Evolutionary conservation across 2,888 invertebrate species (phyloP).

Genomic region (Campopleginae sp.): DNA sequence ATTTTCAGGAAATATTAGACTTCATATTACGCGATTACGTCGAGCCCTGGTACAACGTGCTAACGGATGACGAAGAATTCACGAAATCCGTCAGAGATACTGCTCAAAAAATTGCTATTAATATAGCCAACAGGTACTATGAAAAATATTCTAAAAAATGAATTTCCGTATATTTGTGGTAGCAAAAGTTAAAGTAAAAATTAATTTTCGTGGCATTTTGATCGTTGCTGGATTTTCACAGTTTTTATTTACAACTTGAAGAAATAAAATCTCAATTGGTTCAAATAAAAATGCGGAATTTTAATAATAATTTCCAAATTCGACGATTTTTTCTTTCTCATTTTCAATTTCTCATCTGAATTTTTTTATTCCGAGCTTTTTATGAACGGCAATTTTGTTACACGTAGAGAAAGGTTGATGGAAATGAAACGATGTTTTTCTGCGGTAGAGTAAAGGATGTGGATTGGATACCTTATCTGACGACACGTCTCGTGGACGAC

Average conservation of each 20-base stretch:
- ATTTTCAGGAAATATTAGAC: slow-evolving; percentile 88
- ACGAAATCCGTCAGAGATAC: slow-evolving; percentile 88
- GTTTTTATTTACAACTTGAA: background rate
- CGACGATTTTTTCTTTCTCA: background rate
- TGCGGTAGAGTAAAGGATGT: slow-evolving; percentile 89
- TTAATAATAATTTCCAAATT: no score
- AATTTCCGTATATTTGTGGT: background rate
- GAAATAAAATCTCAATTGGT: background rate
- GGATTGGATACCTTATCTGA: slow-evolving; percentile 95
- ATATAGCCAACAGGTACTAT: slow-evolving; percentile 86
- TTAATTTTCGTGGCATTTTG: background rate
- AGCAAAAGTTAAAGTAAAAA: background rate
- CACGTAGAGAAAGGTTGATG: no score
- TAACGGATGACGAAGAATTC: slow-evolving; percentile 91
- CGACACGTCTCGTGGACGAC: slow-evolving; percentile 95
- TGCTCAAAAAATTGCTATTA: slow-evolving; percentile 89
- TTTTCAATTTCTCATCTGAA: background rate
- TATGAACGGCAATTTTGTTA: background rate
- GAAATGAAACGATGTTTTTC: background rate
- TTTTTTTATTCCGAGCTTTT: no score
- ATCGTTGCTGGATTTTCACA: background rate
- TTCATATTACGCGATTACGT: slow-evolving; percentile 94
- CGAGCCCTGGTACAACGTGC: slow-evolving; percentile 89
- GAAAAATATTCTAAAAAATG: slow-evolving; percentile 3
- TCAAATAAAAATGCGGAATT: background rate